Evolutionary conservation across 1,140 invertebrate genomes (phyloP).

Genomic region (Diorhabda elongata): DNA sequence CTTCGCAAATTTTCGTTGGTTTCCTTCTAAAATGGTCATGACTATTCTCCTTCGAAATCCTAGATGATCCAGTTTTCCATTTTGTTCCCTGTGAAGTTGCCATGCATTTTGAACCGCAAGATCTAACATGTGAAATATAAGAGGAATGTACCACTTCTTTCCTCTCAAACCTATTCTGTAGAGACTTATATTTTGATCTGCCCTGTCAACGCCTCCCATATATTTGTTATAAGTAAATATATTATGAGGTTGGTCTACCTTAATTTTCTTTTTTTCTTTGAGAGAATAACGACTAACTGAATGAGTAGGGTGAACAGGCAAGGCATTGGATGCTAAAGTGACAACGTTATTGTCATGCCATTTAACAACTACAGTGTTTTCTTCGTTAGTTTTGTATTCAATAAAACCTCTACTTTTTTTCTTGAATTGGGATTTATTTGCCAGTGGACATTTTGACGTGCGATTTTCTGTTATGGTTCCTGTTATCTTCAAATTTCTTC

Average conservation of each 20-base stretch:
- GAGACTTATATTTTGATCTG: slow-evolving; percentile 31
- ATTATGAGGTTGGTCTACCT: slow-evolving; percentile 27
- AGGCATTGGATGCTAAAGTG: slow-evolving; percentile 9
- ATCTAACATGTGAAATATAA: slow-evolving; percentile 20
- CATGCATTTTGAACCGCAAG: slow-evolving; percentile 23
- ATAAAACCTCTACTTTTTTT: no score
- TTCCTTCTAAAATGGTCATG: slow-evolving; percentile 18
- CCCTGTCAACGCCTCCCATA: slow-evolving; percentile 34
- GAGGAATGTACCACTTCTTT: slow-evolving; percentile 37
- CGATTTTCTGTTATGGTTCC: slow-evolving; percentile 26
- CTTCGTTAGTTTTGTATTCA: no score
- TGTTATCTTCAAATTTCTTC: slow-evolving; percentile 23
- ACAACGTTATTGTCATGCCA: no score
- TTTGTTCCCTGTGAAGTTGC: slow-evolving; percentile 20
- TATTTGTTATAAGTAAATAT: slow-evolving; percentile 36
- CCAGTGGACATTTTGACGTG: slow-evolving; percentile 19
- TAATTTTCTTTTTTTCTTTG: slow-evolving; percentile 30
- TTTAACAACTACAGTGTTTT: no score
- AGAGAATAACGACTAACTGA: slow-evolving; percentile 28
- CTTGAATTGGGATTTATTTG: no score
- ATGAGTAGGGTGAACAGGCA: slow-evolving; percentile 21
- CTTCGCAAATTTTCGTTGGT: slow-evolving; percentile 16
- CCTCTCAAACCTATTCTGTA: slow-evolving; percentile 29
- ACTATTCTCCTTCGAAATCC: slow-evolving; percentile 13
- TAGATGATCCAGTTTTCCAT: slow-evolving; percentile 18